phyloP scores from a whole-genome alignment of 1,140 invertebrate species.

The Aphelenchoides avenae region DNA sequence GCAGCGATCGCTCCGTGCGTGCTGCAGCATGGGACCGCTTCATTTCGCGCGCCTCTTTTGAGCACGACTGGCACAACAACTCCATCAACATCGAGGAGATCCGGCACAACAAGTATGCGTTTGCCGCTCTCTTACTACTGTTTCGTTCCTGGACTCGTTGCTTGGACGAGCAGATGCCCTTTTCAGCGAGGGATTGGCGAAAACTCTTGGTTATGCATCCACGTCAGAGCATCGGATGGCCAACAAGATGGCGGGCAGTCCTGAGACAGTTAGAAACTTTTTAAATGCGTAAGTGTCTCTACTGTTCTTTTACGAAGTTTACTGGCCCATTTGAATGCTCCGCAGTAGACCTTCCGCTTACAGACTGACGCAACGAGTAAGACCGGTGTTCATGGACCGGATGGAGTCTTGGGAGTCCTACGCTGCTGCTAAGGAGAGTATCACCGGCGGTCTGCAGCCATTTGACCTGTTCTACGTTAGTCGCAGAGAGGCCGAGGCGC shows the following conservation, averaged over 20 bases:
- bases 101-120: conserved; percentile 52
- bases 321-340: neutral
- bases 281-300: conserved; percentile 39
- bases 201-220: conserved; percentile 48
- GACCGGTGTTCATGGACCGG: conserved; percentile 54
- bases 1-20: conserved; percentile 45
- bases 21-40: conserved; percentile 45
- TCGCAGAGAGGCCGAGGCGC: conserved; percentile 50
- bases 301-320: conserved; percentile 1
- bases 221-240: conserved; percentile 53
- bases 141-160: conserved; percentile 11
- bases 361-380: conserved; percentile 44
- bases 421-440: conserved; percentile 42
- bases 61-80: conserved; percentile 55
- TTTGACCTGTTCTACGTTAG: conserved; percentile 56
- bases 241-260: conserved; percentile 56
- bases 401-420: conserved; percentile 49
- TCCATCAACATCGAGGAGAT: conserved; percentile 57
- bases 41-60: conserved; percentile 46
- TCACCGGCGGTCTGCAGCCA: conserved; percentile 38
- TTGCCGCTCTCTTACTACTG: no score
- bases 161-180: conserved; percentile 6
- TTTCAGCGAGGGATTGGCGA: conserved; percentile 55
- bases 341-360: conserved; percentile 10
- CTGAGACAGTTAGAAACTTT: conserved; percentile 55